Evolutionary conservation across 2,797 vertebrate species (phyloP).

Genomic region (Selene dorsalis): DNA sequence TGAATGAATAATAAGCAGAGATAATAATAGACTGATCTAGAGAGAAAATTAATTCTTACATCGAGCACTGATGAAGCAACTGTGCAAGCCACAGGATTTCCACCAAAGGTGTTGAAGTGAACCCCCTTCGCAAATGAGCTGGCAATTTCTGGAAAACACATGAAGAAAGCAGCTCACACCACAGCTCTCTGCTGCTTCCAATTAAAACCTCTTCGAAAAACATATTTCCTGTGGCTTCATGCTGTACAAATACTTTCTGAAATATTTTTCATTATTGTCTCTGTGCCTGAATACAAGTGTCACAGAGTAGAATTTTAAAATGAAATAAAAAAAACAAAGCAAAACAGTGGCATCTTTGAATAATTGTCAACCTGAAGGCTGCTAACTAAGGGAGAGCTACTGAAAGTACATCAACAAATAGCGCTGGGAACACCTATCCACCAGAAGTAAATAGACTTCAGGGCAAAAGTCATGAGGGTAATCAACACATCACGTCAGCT

Average conservation of each 20-base stretch:
- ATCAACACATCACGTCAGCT: not conserved
- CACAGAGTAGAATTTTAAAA: not conserved
- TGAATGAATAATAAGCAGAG: not conserved
- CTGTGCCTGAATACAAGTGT: not conserved
- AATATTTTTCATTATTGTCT: not conserved
- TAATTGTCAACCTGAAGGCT: too few relatives aligned
- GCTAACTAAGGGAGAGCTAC: too few relatives aligned
- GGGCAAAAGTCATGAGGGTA: not conserved
- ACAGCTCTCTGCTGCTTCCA: not conserved
- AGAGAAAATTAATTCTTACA: conserved; percentile 74
- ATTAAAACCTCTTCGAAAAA: not conserved
- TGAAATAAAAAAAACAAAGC: not conserved
- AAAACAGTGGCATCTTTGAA: too few relatives aligned
- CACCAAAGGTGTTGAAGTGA: conserved; percentile 95
- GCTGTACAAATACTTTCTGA: not conserved
- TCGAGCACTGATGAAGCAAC: conserved; percentile 91
- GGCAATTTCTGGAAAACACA: conserved; percentile 88
- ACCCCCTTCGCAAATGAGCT: conserved; percentile 81
- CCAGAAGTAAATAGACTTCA: not conserved
- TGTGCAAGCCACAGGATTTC: conserved; percentile 89
- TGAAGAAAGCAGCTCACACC: conserved; percentile 30
- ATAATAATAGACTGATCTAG: not conserved
- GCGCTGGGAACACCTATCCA: not conserved
- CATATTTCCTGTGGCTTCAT: not conserved
- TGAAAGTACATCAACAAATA: conserved; percentile 2